Conservation (phyloP, 2,797 vertebrate species). For the Pipistrellus pipistrellus region DNA sequence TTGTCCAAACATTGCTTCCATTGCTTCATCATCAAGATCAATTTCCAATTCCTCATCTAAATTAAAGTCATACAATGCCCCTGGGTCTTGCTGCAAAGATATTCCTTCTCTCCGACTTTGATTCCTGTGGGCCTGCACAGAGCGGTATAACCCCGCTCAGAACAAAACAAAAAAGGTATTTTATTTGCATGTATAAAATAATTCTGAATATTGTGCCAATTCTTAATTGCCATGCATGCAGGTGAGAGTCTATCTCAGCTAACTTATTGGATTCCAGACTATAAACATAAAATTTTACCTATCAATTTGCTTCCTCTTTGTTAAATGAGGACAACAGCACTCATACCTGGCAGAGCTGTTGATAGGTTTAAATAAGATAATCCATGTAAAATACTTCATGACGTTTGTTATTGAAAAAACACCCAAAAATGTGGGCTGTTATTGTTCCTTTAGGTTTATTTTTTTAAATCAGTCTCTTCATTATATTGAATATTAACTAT, state of each 20-base stretch:
- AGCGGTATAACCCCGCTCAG: constrained; percentile 97
- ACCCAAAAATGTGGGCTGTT: background rate
- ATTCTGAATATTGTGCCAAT: constrained; percentile 54
- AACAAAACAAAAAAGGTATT: constrained; percentile 79
- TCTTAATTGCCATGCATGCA: background rate
- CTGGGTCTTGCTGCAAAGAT: constrained; percentile 94
- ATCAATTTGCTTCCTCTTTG: constrained; percentile 1
- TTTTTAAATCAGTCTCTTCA: constrained; percentile 4
- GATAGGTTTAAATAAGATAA: constrained; percentile 50
- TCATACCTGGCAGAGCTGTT: background rate
- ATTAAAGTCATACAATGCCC: constrained; percentile 97
- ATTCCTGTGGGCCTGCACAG: constrained; percentile 97
- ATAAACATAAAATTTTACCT: constrained; percentile 57
- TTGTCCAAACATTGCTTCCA: constrained; percentile 99
- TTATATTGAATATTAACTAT: constrained; percentile 50
- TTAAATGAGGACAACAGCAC: constrained; percentile 12
- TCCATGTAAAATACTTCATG: constrained; percentile 49
- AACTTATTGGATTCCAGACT: background rate
- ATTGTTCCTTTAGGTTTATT: constrained; percentile 4
- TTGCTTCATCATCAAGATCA: constrained; percentile 98
- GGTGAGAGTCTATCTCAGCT: constrained; percentile 33
- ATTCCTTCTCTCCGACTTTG: constrained; percentile 95
- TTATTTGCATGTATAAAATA: constrained; percentile 81
- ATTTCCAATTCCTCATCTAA: constrained; percentile 98
- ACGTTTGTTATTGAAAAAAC: background rate